phyloP scores from a whole-genome alignment of 2,888 invertebrate species.

The Dyspetes luteomarginatus region DNA sequence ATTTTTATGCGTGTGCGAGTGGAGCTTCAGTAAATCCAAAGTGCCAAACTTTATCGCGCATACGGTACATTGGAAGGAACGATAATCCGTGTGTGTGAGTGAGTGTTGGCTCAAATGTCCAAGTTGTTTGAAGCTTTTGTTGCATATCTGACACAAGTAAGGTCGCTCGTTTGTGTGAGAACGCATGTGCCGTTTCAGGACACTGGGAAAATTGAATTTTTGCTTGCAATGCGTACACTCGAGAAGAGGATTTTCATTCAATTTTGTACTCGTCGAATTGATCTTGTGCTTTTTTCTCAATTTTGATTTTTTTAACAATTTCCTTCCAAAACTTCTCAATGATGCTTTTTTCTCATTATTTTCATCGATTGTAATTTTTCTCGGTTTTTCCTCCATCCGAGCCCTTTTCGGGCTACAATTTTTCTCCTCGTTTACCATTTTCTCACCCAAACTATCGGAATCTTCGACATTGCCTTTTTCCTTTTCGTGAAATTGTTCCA shows the following conservation, averaged over 20 bases:
- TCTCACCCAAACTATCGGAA: neutral
- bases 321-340: neutral
- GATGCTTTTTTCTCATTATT: neutral
- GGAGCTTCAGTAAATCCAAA: slow-evolving; percentile 72
- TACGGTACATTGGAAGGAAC: slow-evolving; percentile 73
- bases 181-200: slow-evolving; percentile 77
- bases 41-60: slow-evolving; percentile 74
- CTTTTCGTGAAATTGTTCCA: slow-evolving; percentile 69
- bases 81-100: slow-evolving; percentile 76
- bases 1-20: slow-evolving; percentile 70
- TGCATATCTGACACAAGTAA: slow-evolving; percentile 75
- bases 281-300: slow-evolving; percentile 43
- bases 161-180: slow-evolving; percentile 79
- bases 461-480: neutral
- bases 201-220: slow-evolving; percentile 76
- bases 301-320: slow-evolving; percentile 24
- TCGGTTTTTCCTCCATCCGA: neutral
- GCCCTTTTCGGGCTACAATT: neutral
- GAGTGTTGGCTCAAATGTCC: slow-evolving; percentile 78
- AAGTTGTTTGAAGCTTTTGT: slow-evolving; percentile 77
- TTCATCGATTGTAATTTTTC: neutral
- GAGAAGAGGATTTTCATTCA: slow-evolving; percentile 66
- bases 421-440: neutral
- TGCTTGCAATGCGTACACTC: slow-evolving; percentile 75
- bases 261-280: slow-evolving; percentile 17